Percentiles rank a stretch among this genome's conserved stretches.
Conservation (phyloP, 2,113 vertebrate genomes). For the Sphaerodactylus townsendi region DNA sequence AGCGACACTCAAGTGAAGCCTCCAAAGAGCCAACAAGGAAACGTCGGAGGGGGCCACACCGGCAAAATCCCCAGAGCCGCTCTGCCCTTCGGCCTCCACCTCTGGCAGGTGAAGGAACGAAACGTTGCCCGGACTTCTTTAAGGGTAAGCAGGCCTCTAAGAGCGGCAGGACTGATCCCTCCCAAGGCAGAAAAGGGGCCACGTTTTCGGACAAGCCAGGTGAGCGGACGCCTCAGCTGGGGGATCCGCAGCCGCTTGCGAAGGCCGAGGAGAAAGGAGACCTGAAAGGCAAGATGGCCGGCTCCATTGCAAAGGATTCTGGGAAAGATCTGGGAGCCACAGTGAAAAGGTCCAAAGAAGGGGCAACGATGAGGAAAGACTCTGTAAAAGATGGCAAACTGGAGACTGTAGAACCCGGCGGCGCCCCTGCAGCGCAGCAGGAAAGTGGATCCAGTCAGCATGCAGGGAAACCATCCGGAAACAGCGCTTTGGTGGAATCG, state of each 20-base stretch:
- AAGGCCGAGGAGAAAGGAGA: slow-evolving; percentile 44
- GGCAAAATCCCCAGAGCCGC: background rate
- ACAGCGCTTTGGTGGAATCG: background rate
- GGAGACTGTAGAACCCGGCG: background rate
- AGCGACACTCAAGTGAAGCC: slow-evolving; percentile 49
- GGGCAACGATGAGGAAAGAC: slow-evolving; percentile 19
- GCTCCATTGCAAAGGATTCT: slow-evolving; percentile 11
- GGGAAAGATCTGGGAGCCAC: background rate
- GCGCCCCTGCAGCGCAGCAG: background rate
- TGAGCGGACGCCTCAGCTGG: slow-evolving; percentile 12
- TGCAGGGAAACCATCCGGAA: background rate
- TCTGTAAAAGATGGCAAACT: background rate
- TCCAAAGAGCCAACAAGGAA: slow-evolving; percentile 25
- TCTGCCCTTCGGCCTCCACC: background rate
- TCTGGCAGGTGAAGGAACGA: slow-evolving; percentile 15
- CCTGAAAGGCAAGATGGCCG: background rate
- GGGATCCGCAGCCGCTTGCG: background rate
- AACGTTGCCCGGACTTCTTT: slow-evolving; percentile 26
- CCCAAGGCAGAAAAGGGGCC: slow-evolving; percentile 20
- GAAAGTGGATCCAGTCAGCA: background rate
- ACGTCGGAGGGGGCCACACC: background rate
- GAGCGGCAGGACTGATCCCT: slow-evolving; percentile 24
- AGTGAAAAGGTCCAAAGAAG: slow-evolving; percentile 31
- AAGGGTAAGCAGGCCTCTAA: slow-evolving; percentile 25
- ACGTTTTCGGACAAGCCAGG: slow-evolving; percentile 19